These are phyloP conservation scores for Condylura cristata DNA, from an alignment of 2,113 vertebrate genomes.

Conservation along the genomic window DNA sequence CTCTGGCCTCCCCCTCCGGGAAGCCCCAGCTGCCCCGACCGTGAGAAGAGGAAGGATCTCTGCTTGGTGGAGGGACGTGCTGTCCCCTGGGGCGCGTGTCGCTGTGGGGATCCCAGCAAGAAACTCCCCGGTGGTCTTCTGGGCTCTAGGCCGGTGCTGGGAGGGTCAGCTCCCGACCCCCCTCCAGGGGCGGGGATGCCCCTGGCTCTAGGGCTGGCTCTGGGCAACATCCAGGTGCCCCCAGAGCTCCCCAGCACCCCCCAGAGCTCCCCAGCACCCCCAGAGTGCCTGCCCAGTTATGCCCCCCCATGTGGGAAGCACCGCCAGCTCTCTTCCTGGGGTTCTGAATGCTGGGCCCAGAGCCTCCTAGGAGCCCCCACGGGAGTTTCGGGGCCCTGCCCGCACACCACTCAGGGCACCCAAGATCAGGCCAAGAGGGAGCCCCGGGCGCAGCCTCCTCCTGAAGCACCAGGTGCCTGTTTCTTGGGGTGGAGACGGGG, in stretches of 20 bases:
- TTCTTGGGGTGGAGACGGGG: neutral
- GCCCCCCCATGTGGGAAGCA: neutral
- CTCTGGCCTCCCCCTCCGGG: neutral
- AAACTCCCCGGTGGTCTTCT: neutral
- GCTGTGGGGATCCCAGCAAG: conserved; percentile 40
- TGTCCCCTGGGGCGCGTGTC: neutral
- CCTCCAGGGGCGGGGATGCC: neutral
- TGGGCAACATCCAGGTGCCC: neutral
- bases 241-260: neutral
- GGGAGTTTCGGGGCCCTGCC: neutral
- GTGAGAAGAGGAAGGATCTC: conserved; percentile 47
- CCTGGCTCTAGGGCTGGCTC: neutral
- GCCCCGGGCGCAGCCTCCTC: neutral
- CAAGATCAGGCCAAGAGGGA: no score
- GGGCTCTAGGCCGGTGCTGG: no score
- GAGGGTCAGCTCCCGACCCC: neutral
- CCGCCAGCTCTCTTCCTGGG: neutral
- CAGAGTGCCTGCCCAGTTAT: neutral
- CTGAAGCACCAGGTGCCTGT: no score
- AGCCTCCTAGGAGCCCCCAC: neutral
- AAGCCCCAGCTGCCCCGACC: neutral
- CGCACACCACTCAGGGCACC: no score
- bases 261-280: neutral
- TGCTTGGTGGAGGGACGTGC: neutral
- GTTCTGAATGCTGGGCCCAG: neutral